Evolutionary conservation across 2,113 vertebrate species (phyloP).

Genomic region (Psephotus haematonotus): DNA sequence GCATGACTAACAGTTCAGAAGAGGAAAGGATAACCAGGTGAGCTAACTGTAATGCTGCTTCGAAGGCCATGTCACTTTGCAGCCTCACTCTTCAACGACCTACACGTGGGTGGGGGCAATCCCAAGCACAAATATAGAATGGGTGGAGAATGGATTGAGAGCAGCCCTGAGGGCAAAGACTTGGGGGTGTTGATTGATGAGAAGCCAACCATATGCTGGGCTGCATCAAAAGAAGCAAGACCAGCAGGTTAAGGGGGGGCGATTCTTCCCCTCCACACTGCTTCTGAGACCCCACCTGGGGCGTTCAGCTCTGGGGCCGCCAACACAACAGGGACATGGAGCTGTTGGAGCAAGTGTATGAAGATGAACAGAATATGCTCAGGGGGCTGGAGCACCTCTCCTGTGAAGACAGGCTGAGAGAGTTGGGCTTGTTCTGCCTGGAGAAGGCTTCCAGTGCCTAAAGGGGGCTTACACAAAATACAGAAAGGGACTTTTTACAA

Average conservation of each 20-base stretch:
- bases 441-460: not conserved
- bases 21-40: not conserved
- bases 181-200: not conserved
- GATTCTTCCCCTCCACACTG: not conserved
- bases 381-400: not conserved
- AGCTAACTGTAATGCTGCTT: not conserved
- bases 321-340: not conserved
- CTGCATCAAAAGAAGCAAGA: not conserved
- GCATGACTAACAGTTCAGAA: accelerated
- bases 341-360: not conserved
- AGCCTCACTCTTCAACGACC: not conserved
- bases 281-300: not conserved
- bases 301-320: not conserved
- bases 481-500: not conserved
- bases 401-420: not conserved
- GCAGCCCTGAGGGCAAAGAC: not conserved
- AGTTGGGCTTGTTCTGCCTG: not conserved
- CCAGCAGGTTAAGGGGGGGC: not conserved
- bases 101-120: not conserved
- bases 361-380: not conserved
- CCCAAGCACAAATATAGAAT: not conserved
- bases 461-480: not conserved
- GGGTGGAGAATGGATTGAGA: not conserved
- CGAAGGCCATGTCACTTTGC: not conserved
- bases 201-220: not conserved